A percentile compares a stretch with the other conserved stretches of the same genome.
These are phyloP conservation scores for Drosophila meridionalis DNA, from an alignment of 2,888 invertebrate species.

Conservation along the genomic window DNA sequence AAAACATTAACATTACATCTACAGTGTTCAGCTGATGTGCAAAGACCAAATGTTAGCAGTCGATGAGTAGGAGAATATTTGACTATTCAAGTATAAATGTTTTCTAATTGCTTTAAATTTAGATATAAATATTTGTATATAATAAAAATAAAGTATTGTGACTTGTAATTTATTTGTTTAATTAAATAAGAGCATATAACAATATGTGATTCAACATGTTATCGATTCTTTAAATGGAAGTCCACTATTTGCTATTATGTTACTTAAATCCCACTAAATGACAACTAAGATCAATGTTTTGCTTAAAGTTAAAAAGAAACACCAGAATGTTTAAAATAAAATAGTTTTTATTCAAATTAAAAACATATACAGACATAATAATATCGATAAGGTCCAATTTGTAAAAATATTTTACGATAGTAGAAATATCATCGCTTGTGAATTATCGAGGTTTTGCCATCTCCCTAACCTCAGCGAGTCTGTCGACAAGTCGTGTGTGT, in stretches of 20 bases:
- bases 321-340: neutral
- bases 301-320: neutral
- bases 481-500: constrained; percentile 59
- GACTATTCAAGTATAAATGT: neutral
- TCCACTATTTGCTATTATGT: neutral
- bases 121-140: neutral
- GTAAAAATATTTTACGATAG: neutral
- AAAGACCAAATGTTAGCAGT: neutral
- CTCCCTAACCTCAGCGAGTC: constrained; percentile 52
- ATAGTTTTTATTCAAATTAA: neutral
- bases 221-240: neutral
- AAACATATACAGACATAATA: too few relatives aligned
- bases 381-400: constrained; percentile 12
- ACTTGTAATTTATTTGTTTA: too few relatives aligned
- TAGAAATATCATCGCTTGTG: neutral
- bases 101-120: neutral
- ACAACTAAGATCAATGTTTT: neutral
- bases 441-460: constrained; percentile 34
- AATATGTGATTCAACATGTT: neutral
- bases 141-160: too few relatives aligned
- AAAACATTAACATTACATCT: neutral
- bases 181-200: too few relatives aligned
- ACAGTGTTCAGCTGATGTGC: constrained; percentile 8
- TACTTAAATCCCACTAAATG: neutral
- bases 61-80: neutral